Conservation (phyloP, 2,797 vertebrate genomes). For the Oophaga sylvatica region DNA sequence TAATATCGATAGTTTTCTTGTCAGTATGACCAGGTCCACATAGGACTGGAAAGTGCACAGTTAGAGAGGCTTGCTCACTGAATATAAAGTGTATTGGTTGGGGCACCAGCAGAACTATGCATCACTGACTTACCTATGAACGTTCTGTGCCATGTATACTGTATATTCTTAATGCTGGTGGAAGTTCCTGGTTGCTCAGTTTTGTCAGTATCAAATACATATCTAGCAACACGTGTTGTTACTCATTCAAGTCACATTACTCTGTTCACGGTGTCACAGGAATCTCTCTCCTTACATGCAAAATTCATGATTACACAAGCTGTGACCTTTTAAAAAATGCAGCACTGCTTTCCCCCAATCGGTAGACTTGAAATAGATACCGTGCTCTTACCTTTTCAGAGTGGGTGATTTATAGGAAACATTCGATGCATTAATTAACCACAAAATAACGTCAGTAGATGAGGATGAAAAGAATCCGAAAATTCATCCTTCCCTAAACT, state of each 20-base stretch:
- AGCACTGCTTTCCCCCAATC: conserved; percentile 51
- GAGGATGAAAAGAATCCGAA: background rate
- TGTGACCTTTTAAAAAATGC: conserved; percentile 67
- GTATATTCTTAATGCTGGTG: background rate
- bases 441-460: background rate
- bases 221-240: conserved; percentile 44
- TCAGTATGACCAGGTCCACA: background rate
- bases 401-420: conserved; percentile 34
- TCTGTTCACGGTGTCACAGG: conserved; percentile 61
- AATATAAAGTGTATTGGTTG: background rate
- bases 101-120: background rate
- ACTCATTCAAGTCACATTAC: conserved; percentile 59
- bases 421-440: background rate
- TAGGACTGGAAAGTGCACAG: background rate
- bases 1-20: background rate
- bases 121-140: background rate
- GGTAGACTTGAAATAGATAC: conserved; percentile 31
- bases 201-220: conserved; percentile 41
- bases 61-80: background rate
- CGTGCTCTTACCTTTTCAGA: conserved; percentile 17
- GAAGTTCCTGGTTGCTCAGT: background rate
- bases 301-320: conserved; percentile 64
- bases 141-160: background rate
- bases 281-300: conserved; percentile 65
- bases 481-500: background rate